phyloP scores from a whole-genome alignment of 2,888 invertebrate species.

The Barypeithes pellucidus region DNA sequence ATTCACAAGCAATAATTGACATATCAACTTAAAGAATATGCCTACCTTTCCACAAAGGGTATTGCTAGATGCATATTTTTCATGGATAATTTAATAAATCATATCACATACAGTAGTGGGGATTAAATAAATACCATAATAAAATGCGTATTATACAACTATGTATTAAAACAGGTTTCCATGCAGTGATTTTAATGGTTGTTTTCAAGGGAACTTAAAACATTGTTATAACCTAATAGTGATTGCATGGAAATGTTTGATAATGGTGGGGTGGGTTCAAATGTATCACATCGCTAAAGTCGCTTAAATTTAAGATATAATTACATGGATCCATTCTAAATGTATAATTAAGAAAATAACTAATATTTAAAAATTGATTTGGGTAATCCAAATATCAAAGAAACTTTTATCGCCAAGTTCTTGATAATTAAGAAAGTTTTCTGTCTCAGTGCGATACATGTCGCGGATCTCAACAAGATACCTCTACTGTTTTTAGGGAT shows the following conservation, averaged over 20 bases:
- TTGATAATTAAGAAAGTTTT: too few species aligned
- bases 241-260: not conserved
- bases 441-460: too few species aligned
- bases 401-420: too few species aligned
- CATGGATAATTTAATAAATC: constrained; percentile 34
- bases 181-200: not conserved
- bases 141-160: not conserved
- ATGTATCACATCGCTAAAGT: not conserved
- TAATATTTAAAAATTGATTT: too few species aligned
- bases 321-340: too few species aligned
- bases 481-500: too few species aligned
- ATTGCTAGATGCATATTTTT: constrained; percentile 33
- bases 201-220: not conserved
- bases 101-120: constrained; percentile 7
- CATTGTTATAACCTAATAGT: not conserved
- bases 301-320: too few species aligned
- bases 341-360: too few species aligned
- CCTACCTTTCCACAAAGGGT: not conserved
- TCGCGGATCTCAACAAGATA: too few species aligned
- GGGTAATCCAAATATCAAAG: too few species aligned
- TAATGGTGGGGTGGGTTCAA: not conserved
- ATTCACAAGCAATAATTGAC: constrained; percentile 19
- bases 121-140: constrained; percentile 3
- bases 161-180: constrained; percentile 13
- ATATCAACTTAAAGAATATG: not conserved